These are phyloP conservation scores for Bradypus variegatus DNA, from an alignment of 2,797 vertebrate genomes.

Conservation along the genomic window DNA sequence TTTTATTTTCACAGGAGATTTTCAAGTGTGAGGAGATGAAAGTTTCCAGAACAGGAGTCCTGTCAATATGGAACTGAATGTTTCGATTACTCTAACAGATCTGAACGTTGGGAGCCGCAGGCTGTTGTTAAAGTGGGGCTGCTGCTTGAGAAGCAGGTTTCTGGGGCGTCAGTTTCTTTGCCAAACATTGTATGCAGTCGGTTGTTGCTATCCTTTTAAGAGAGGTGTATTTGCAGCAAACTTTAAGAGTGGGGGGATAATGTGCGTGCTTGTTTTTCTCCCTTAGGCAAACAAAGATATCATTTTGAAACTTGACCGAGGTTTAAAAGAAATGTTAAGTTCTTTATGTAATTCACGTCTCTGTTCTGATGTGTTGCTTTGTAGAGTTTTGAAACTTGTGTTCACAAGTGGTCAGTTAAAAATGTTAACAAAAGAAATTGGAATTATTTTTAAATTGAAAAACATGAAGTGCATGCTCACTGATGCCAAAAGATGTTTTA, in stretches of 20 bases:
- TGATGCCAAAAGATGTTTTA: not conserved
- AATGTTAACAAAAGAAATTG: not conserved
- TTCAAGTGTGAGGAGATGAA: not conserved
- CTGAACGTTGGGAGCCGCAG: not conserved
- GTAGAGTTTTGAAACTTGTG: not conserved
- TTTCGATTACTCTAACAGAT: not conserved
- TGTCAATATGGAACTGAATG: not conserved
- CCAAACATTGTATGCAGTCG: not conserved
- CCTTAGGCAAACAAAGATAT: not conserved
- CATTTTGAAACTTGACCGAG: not conserved
- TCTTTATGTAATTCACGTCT: not conserved
- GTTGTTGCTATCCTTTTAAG: not conserved
- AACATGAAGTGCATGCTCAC: not conserved
- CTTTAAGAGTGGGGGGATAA: not conserved
- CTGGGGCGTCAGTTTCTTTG: not conserved
- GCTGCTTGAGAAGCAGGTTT: not conserved
- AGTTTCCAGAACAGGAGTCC: not conserved
- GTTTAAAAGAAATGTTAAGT: not conserved
- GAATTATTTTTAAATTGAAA: constrained; percentile 23
- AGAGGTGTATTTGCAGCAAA: not conserved
- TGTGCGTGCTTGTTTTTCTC: not conserved
- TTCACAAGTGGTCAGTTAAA: not conserved
- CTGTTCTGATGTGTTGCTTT: not conserved
- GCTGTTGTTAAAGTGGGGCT: not conserved
- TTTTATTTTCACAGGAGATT: constrained; percentile 28